Base-by-base conservation (phyloP, 1,140 invertebrate genomes). In the Drosophila bocki region DNA sequence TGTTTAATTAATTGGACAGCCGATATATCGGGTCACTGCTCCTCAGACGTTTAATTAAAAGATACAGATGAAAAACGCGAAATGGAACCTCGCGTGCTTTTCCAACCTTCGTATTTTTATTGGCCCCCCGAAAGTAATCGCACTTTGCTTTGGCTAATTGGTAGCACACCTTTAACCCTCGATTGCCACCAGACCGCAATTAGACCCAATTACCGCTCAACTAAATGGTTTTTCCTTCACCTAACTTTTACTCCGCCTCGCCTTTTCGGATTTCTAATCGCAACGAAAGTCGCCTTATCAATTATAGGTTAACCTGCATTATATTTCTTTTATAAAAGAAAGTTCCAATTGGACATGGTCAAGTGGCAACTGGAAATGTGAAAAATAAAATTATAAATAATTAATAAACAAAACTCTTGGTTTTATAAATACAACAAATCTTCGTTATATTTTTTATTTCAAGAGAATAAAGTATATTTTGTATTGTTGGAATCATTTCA, bases 151-250 rank as follows among this genome's bases (percentile, higher is more conserved):
- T 50, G 54, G 39, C 63, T 82, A 86, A 86, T 86, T 86, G 83
- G 78, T 67, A 56, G 33, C 80, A 75, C 78, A 85, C 83, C 84
- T 87, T 87, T 74, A 67, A 77, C 83, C 83, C 81, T 71, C 51
- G 50, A 57, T 48, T 32, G 68, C 42, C 68, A 62, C 48, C 67
- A 58, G 12, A 12, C 45, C 48, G 47, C 79, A 87, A 86, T 86
- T 86, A 82, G 67, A 65, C 62, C 62, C 79, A 79, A 75, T 82
- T 79, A 69, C 68, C 32, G 56, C 50, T 63, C 44, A 58, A 60
- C 53, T 48, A 64, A 84, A 78, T 62, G 35, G 50, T 42, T 54
- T 59, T 74, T 67, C 48, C 53, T 67, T 78, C 47, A 42, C 62
- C 64, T 42, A 44, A 37, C 47, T 80, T 78, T 77, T 65, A 67